Evolutionary conservation across 2,888 invertebrate genomes (phyloP), one percentile per base, ranked within the genome.

Genomic region (Caenorhabditis sp.): DNA sequence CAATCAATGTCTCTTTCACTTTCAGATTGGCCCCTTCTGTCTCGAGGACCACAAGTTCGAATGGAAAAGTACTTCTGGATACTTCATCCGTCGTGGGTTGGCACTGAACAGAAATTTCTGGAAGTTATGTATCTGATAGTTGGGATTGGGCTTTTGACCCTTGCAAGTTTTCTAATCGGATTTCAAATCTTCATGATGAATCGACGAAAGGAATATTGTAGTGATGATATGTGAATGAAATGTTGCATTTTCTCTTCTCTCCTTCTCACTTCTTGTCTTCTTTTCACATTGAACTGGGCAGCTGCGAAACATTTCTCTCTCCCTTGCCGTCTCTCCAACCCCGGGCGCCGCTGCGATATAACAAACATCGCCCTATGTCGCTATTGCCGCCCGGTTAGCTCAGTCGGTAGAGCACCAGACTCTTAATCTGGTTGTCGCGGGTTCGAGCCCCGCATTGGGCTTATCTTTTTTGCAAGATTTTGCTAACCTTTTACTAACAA

Each of bases 391-490:
- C 88, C 88, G 88, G 88, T 89, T 89, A 89, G 89, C 89, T 89
- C 88, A 89, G 89, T 88, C 88, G 88, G 89, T 88, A 89, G 89
- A 89, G 89, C 89, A 89, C 89, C 89, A 89, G 88, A 89, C 89
- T 89, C 88, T 89, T 88, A 89, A 89, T 88, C 89, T 89, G 89
- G 89, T 85, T 88, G 88, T 88, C 89, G 88, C 88, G 89, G 89
- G 88, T 89, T 89, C 88, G 89, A 89, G 89, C 88, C 89, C 88
- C 89, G 88, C 88, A 89, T 89, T 86, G 89, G 87, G 88, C 88
- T 88, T 64, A 83, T 50, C 18, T 70, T 60, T 74, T 62, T 67
- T 68, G 22, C 13, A 20, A 15, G n/a, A 9, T 37, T 40, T 22
- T 47, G 28, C 9, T 64, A 9, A 32, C 13, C 13, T 35, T 51